Evolutionary conservation across 2,113 vertebrate genomes (phyloP).

Genomic region (Grantiella picta): DNA sequence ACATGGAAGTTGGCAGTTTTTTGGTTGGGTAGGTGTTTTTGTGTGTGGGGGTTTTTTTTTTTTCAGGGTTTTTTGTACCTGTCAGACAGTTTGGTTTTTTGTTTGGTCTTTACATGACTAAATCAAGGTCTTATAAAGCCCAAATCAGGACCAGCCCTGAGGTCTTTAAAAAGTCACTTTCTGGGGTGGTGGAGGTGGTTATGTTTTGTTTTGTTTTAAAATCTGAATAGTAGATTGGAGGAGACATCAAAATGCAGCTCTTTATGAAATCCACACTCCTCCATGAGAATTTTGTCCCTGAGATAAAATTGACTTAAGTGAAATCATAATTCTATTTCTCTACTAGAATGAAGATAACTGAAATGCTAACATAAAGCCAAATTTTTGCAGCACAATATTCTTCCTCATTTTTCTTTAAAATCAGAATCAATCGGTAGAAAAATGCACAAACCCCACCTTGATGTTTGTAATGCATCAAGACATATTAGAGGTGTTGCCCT

Average conservation of each 20-base stretch:
- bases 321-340: background rate
- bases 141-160: background rate
- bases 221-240: background rate
- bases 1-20: background rate
- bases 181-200: accelerated
- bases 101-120: background rate
- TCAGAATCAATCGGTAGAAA: background rate
- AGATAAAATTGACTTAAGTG: background rate
- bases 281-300: background rate
- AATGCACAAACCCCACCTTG: background rate
- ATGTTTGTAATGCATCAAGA: background rate
- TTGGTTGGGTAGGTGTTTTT: no score
- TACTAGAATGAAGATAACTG: background rate
- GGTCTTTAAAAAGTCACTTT: background rate
- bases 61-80: no score
- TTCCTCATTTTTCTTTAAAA: background rate
- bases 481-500: background rate
- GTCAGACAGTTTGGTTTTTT: background rate
- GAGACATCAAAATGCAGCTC: background rate
- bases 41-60: background rate
- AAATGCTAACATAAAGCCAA: background rate
- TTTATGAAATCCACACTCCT: background rate
- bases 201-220: background rate
- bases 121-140: no score
- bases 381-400: background rate